Evolutionary conservation across 2,888 invertebrate genomes (phyloP).

Genomic region (Apotomis turbidana): DNA sequence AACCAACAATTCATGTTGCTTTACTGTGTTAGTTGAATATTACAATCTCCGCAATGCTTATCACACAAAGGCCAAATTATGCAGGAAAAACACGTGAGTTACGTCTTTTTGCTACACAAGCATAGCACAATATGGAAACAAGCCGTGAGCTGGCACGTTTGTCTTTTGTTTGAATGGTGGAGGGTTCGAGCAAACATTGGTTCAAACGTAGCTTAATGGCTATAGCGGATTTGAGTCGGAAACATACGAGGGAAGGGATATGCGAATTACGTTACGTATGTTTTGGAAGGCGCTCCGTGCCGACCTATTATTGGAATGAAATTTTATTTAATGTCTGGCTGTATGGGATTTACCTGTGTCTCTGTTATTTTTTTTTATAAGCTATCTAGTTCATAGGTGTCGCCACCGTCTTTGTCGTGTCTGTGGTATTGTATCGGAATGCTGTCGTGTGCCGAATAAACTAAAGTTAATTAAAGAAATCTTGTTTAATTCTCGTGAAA

Average conservation of each 20-base stretch:
- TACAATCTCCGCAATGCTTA: background rate
- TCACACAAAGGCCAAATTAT: background rate
- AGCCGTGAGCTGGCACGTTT: constrained; percentile 9
- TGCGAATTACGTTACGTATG: background rate
- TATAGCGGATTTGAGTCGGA: constrained; percentile 1
- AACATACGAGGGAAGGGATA: background rate
- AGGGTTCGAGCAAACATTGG: constrained; percentile 10
- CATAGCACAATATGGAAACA: constrained; percentile 3
- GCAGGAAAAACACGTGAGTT: background rate
- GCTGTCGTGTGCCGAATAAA: too few relatives aligned
- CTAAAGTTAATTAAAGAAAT: too few relatives aligned
- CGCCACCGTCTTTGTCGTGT: too few relatives aligned
- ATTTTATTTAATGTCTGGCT: too few relatives aligned
- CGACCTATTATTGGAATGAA: too few relatives aligned
- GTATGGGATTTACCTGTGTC: too few relatives aligned
- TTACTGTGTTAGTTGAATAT: background rate
- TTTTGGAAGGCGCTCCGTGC: background rate
- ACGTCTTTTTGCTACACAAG: background rate
- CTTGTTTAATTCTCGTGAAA: too few relatives aligned
- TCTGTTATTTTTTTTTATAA: too few relatives aligned
- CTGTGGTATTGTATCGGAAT: too few relatives aligned
- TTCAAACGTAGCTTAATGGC: background rate
- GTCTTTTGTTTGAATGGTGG: constrained; percentile 7
- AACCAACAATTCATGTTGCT: background rate
- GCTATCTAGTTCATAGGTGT: too few relatives aligned